Base-by-base conservation (phyloP, 2,113 vertebrate species). In the Pongo abelii region DNA sequence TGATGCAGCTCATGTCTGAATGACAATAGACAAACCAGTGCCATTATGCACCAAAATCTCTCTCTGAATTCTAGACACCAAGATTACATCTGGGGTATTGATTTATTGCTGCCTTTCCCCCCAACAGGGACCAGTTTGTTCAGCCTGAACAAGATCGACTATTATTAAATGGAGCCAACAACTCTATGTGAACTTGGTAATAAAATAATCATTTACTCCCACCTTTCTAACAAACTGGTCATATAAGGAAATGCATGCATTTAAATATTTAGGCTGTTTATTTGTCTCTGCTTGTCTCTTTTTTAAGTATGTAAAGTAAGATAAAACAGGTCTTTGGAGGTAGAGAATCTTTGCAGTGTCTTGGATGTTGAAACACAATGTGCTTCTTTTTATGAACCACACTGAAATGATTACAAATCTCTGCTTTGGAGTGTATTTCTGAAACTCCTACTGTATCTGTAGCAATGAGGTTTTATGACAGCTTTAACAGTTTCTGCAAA, bases 11-110 rank as follows among this genome's bases (percentile, higher is more conserved):
- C 98, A 98, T 98, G 99, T 99, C 99, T 99, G 99, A 99, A 99
- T 99, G 99, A 99, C 99, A 99, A 99, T 99, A 98, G 99, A 99
- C 99, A 99, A 96, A 99, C 99, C 99, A 98, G 98, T 98, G 98
- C 99, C 99, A 99, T 99, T 99, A 99, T 99, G 99, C 99, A 99
- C 98, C 96, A 98, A 99, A 99, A 99, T 99, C 99, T 99, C 99
- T 98, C 99, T 98, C 98, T 99, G 99, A 99, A 99, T 99, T 99
- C 99, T 99, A 99, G 99, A 99, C 99, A 99, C 99, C 98, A 99
- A 99, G 99, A 99, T 99, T 99, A 99, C 99, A 99, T 99, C 99
- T 99, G 97, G 98, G 98, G 98, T 98, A 99, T 99, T 99, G 99
- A 99, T 99, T 99, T 99, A 99, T 99, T 99, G 98, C 99, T 97